Evolutionary conservation across 53 echinoderm and acorn worm species (phyloP), one percentile per base, ranked within the genome.

Genomic region (Patiria pectinifera): DNA sequence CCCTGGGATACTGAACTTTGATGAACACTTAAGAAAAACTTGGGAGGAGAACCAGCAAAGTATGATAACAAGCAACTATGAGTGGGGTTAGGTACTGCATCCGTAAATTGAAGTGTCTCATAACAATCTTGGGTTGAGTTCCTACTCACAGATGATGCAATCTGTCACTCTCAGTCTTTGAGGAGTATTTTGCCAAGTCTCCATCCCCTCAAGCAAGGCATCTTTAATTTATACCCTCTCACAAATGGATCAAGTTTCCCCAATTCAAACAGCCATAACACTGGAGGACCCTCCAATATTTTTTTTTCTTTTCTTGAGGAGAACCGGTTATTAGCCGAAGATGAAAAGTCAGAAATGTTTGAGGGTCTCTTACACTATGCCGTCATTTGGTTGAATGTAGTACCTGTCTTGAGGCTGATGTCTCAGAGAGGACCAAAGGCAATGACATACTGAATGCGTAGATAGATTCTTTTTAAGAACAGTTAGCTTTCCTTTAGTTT

Each of bases 161-260:
- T 81, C 81, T 49, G 44, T 81, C 48, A 35, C 3, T 49, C 21
- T 48, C 49, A 3, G 9, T 81, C 49, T 14, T 78, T 35, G 11
- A 78, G 10, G 43, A 26, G 35, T 25, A 6, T 11, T 9, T 78
- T 78, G 78, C 15, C 26, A 10, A 78, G 77, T 77, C 25, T 77
- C 9, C 45, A 14, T 43, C 26, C 77, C 43, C 14, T 8, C 25
- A 21, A 44, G 77, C 35, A 49, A 45, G 21, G 4, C 11, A 35
- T 81, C 81, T 81, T 45, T 81, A 48, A 48, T 81, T 81, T 81
- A 48, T 81, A 81, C 81, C 77, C 81, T 81, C 81, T 81, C 48
- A 47, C 81, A 13, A 15, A 16, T 19, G 18, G 81, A 81, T 81
- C 21, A 43, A 81, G 49, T 81, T 81, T 81, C 81, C 81, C 81